Evolutionary conservation across 2,113 vertebrate genomes (phyloP), one percentile per base, ranked within the genome.

Genomic region (Phoenicopterus ruber): DNA sequence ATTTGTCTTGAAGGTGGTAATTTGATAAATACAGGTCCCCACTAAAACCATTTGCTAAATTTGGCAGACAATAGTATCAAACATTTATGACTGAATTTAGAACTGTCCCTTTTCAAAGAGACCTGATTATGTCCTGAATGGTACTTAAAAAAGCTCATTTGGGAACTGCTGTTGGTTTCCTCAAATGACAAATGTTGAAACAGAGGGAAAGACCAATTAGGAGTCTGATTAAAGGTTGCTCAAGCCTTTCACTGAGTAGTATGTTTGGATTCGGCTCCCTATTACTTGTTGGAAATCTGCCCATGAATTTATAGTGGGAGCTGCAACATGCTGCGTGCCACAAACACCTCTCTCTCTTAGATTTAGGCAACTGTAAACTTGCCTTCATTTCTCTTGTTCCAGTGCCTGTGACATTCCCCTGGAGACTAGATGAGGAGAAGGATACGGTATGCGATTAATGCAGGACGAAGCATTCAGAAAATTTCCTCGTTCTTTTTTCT

Each of bases 161-260:
- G 84, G 73, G 93, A 91, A 69, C 82, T 90, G 67, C 70, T 96
- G 70, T 80, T 91, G 91, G 84, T 93, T 91, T 93, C 87, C 67
- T 90, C 84, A 93, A 85, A 91, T 42, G 88, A 95, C 89, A 86
- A 94, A 85, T 87, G 89, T 79, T 89, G 91, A 96, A 97, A 85
- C 29, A 52, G 81, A 93, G 82, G 74, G 81, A 90, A 93, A 94
- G 82, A 73, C 89, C 91, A 93, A 95, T 91, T 94, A 95, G 63
- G 81, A 93, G 46, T 77, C 92, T 90, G 94, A 97, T 94, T 96
- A 95, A 96, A 95, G 83, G 95, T 79, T 96, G 91, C 70, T 94
- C 65, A 89, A 91, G 88, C 82, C 84, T 89, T 97, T 94, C 84
- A 93, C 84, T 58, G 88, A 86, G 52, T 76, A 49, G 61, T 46